phyloP scores from a whole-genome alignment of 2,888 invertebrate species.

The Ochlodes sylvanus region DNA sequence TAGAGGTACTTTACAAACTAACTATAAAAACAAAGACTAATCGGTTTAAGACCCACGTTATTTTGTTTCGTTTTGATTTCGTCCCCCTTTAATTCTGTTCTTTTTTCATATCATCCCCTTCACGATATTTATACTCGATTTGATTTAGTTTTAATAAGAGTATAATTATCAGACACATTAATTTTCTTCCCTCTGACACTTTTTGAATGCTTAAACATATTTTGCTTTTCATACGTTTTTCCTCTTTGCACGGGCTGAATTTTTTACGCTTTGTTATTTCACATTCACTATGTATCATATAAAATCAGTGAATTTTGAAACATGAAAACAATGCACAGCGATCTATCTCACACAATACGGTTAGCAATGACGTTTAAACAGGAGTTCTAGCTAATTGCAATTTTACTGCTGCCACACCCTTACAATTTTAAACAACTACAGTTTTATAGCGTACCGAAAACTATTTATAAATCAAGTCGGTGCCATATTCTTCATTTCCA shows the following conservation, averaged over 20 bases:
- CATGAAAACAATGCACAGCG: conserved; percentile 75
- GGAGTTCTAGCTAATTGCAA: conserved; percentile 50
- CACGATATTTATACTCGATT: conserved; percentile 65
- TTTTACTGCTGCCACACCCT: conserved; percentile 65
- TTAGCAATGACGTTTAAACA: conserved; percentile 58
- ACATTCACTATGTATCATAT: conserved; percentile 82
- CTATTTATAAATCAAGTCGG: conserved; percentile 49
- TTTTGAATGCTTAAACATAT: conserved; percentile 77
- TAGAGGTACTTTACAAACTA: conserved; percentile 73
- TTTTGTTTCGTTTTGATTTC: conserved; percentile 61
- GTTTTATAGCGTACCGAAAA: conserved; percentile 43
- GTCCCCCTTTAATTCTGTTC: conserved; percentile 56
- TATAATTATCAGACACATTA: conserved; percentile 68
- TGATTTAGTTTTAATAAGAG: conserved; percentile 52
- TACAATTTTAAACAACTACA: conserved; percentile 59
- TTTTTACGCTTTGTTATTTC: conserved; percentile 76
- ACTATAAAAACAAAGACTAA: conserved; percentile 64
- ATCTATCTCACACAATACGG: conserved; percentile 66
- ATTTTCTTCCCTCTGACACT: conserved; percentile 70
- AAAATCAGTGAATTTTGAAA: conserved; percentile 67
- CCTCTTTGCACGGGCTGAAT: conserved; percentile 82
- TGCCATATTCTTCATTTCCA: conserved; percentile 67
- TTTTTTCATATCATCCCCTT: conserved; percentile 62
- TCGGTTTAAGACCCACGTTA: conserved; percentile 72
- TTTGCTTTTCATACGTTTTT: conserved; percentile 81